phyloP scores from a whole-genome alignment of 2,797 vertebrate genomes.

The Gymnodraco acuticeps region DNA sequence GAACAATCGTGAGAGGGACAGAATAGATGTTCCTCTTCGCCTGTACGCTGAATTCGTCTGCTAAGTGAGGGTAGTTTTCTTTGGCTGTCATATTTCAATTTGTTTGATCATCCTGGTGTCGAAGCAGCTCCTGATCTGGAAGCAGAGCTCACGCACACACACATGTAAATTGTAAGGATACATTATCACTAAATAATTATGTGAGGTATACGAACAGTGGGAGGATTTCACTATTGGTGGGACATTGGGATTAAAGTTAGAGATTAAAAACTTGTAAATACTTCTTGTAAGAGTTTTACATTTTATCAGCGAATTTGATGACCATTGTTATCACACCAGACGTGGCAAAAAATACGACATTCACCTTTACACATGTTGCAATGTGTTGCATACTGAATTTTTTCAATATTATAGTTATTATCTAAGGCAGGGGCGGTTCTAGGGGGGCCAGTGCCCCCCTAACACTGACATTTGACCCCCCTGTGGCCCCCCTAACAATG shows the following conservation, averaged over 20 bases:
- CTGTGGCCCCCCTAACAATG: too few relatives aligned
- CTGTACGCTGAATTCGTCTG: conserved; percentile 12
- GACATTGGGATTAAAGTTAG: background rate
- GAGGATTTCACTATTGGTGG: background rate
- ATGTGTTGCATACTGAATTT: too few relatives aligned
- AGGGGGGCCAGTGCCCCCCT: too few relatives aligned
- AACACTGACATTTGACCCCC: too few relatives aligned
- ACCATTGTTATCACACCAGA: too few relatives aligned
- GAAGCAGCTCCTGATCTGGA: background rate
- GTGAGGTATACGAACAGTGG: background rate
- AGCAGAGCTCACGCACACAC: background rate
- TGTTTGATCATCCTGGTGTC: background rate
- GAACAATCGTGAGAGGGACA: conserved; percentile 3
- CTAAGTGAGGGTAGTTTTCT: conserved; percentile 37
- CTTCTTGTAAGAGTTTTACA: too few relatives aligned
- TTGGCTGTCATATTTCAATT: conserved; percentile 43
- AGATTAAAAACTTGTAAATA: background rate
- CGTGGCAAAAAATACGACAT: too few relatives aligned
- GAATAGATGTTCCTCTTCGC: conserved; percentile 37
- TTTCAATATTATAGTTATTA: too few relatives aligned
- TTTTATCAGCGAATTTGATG: too few relatives aligned
- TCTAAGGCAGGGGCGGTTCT: too few relatives aligned
- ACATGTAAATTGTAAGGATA: background rate
- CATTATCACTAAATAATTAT: background rate
- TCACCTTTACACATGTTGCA: too few relatives aligned